Conservation (phyloP, 2,797 vertebrate species). For the Diglossa cyanea region DNA sequence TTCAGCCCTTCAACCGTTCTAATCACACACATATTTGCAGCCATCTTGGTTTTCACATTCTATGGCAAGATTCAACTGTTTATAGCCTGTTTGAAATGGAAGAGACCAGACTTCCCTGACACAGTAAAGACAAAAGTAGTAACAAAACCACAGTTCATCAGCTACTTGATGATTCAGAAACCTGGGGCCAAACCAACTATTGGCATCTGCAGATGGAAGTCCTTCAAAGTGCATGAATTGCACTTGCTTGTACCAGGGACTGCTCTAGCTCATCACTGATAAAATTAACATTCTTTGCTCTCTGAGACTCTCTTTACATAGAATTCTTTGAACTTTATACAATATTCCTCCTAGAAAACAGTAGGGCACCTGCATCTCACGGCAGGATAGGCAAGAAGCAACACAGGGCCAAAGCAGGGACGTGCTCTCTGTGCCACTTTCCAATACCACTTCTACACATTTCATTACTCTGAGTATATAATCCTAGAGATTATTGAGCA, state of each 20-base stretch:
- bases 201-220: background rate
- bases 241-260: background rate
- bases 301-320: background rate
- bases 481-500: background rate
- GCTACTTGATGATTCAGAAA: background rate
- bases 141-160: background rate
- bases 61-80: background rate
- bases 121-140: background rate
- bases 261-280: background rate
- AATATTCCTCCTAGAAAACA: background rate
- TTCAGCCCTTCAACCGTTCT: background rate
- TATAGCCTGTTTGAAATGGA: background rate
- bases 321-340: background rate
- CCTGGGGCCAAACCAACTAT: background rate
- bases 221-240: rapidly evolving
- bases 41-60: background rate
- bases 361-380: background rate
- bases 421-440: background rate
- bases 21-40: background rate
- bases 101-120: background rate
- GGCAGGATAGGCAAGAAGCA: background rate
- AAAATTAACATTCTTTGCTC: background rate
- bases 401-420: background rate
- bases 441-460: background rate
- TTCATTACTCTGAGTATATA: background rate